Conservation (phyloP, 2,113 vertebrate species). For the Corythornis vintsioides region DNA sequence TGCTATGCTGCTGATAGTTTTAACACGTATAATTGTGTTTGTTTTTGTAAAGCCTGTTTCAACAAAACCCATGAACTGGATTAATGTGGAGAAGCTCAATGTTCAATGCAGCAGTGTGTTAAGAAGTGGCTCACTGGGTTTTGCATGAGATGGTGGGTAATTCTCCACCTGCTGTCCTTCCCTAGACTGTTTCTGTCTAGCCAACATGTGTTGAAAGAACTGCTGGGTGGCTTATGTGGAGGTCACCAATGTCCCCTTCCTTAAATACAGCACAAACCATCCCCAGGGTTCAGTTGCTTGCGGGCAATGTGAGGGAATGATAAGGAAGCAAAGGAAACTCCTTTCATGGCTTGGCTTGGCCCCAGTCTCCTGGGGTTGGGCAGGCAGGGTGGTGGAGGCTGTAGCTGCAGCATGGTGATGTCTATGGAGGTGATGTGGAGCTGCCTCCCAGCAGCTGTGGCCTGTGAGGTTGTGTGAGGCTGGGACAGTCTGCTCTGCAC, state of each 20-base stretch:
- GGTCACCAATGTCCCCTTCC: not conserved
- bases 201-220: not conserved
- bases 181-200: not conserved
- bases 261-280: not conserved
- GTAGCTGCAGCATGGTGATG: not conserved
- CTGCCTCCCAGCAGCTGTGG: not conserved
- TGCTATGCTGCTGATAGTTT: not conserved
- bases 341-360: not conserved
- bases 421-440: not conserved
- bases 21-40: not conserved
- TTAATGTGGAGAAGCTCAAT: not conserved
- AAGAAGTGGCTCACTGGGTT: not conserved
- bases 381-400: not conserved
- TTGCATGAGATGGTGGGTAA: not conserved
- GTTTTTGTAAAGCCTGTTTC: not conserved
- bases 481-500: not conserved
- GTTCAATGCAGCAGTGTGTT: rapidly evolving
- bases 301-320: not conserved
- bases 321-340: not conserved
- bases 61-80: not conserved
- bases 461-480: not conserved
- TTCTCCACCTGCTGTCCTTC: not conserved
- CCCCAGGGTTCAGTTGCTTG: not conserved
- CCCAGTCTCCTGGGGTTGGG: not conserved
- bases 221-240: not conserved